A percentile compares a stretch with the other conserved stretches of the same genome.
Conservation (phyloP, 2,797 vertebrate genomes). For the Liasis olivaceus region DNA sequence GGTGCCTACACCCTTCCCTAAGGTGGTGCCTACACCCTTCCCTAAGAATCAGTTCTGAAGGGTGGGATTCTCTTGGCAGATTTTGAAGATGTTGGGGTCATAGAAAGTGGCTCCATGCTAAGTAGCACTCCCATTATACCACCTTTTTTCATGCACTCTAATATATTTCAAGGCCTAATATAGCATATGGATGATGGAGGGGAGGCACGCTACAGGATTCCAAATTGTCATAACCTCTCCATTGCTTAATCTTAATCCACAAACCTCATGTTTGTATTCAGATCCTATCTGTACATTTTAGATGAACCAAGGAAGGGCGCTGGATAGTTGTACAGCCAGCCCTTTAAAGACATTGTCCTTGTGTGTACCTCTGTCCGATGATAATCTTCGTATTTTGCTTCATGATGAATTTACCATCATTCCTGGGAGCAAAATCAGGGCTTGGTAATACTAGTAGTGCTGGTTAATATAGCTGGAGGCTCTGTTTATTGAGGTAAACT, state of each 20-base stretch:
- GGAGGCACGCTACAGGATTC: neutral
- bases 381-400: neutral
- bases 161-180: neutral
- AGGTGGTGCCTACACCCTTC: neutral
- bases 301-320: neutral
- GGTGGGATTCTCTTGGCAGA: neutral
- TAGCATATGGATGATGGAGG: neutral
- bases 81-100: neutral
- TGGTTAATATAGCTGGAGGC: slow-evolving; percentile 45
- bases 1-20: neutral
- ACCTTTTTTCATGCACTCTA: neutral
- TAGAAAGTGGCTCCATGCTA: neutral
- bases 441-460: slow-evolving; percentile 26
- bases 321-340: neutral
- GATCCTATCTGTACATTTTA: slow-evolving; percentile 7
- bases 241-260: neutral
- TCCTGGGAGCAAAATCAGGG: slow-evolving; percentile 25
- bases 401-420: slow-evolving; percentile 7
- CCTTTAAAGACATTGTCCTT: neutral
- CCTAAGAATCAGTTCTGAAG: neutral
- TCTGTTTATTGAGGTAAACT: slow-evolving; percentile 58
- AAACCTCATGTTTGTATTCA: neutral
- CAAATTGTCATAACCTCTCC: neutral
- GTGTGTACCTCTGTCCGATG: neutral
- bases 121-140: neutral